These are phyloP conservation scores for Agrochola macilenta DNA, from an alignment of 2,888 invertebrate genomes.

Conservation along the genomic window DNA sequence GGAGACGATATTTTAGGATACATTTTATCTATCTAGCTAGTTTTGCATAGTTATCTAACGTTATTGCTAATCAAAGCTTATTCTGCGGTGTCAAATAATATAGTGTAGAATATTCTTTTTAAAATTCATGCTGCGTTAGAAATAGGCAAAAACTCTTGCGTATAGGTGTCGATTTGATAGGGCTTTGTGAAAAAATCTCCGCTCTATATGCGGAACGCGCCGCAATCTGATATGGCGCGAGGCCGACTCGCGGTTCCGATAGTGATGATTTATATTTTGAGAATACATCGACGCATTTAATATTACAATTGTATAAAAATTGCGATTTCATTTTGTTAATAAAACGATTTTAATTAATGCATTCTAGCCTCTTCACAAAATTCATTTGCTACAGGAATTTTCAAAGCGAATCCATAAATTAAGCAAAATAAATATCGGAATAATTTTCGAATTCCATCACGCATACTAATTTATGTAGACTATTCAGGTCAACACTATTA, in stretches of 20 bases:
- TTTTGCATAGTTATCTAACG: not conserved
- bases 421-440: not conserved
- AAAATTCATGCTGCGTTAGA: conserved; percentile 64
- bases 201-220: conserved; percentile 78
- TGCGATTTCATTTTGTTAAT: not conserved
- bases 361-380: not conserved
- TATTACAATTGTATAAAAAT: conserved; percentile 4
- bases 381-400: conserved; percentile 6
- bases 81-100: conserved; percentile 2
- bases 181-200: conserved; percentile 78
- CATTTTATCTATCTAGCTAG: not conserved
- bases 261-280: conserved; percentile 59
- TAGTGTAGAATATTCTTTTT: conserved; percentile 46
- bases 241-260: conserved; percentile 61
- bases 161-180: conserved; percentile 76
- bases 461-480: not conserved
- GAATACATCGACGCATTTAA: conserved; percentile 54
- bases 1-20: not conserved
- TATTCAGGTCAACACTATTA: not conserved
- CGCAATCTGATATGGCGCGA: conserved; percentile 75
- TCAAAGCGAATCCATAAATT: conserved; percentile 19
- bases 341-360: conserved; percentile 11
- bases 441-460: conserved; percentile 1
- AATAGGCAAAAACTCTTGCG: conserved; percentile 65
- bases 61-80: not conserved